Percentiles rank a stretch among this genome's conserved stretches.
phyloP scores from a whole-genome alignment of 2,797 vertebrate species.

The Centroberyx gerrardi region DNA sequence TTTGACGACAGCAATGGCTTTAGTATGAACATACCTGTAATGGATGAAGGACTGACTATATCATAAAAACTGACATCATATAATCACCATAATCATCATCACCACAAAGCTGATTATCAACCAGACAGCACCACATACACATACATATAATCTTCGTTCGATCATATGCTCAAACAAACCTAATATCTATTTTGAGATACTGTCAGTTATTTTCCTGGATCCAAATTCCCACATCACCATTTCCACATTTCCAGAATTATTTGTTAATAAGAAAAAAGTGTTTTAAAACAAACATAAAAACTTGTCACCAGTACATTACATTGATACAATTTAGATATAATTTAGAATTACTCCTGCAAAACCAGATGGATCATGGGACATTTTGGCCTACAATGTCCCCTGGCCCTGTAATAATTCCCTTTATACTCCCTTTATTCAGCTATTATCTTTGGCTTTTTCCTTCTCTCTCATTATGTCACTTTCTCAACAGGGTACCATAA shows the following conservation, averaged over 20 bases:
- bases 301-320: conserved; percentile 1
- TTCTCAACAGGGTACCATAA: not conserved
- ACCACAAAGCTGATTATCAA: conserved; percentile 5
- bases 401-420: conserved; percentile 24
- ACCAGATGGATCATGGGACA: conserved; percentile 19
- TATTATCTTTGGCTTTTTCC: conserved; percentile 59
- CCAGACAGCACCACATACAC: conserved; percentile 40
- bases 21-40: not conserved
- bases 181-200: conserved; percentile 19
- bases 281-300: conserved; percentile 33
- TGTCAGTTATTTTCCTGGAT: not conserved
- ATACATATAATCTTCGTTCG: not conserved
- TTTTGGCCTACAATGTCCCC: conserved; percentile 30
- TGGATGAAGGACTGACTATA: not conserved
- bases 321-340: conserved; percentile 20
- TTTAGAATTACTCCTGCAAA: conserved; percentile 16
- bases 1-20: conserved; percentile 28
- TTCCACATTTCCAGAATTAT: conserved; percentile 8
- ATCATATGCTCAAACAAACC: conserved; percentile 12
- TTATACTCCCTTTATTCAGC: conserved; percentile 31
- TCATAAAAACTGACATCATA: conserved; percentile 20
- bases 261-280: conserved; percentile 14
- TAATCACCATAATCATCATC: not conserved
- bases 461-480: not conserved
- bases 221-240: not conserved